Percentiles rank a stretch among this genome's conserved stretches.
These are phyloP conservation scores for Xiphophorus hellerii DNA, from an alignment of 2,113 vertebrate genomes.

Conservation along the genomic window DNA sequence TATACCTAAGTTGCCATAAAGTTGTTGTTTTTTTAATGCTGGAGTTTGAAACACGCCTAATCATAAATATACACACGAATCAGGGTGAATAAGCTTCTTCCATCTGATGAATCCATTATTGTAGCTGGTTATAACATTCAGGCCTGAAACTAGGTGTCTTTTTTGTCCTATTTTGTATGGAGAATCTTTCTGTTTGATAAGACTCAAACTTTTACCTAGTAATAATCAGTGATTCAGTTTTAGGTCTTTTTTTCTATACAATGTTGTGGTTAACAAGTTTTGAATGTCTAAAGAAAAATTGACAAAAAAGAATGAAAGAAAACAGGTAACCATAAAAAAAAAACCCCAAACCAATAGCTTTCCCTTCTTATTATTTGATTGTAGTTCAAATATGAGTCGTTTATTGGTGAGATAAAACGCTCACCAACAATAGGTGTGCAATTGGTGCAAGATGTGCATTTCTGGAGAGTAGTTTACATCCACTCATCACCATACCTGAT, in stretches of 20 bases:
- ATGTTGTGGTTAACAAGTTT: conserved; percentile 43
- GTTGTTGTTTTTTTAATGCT: conserved; percentile 23
- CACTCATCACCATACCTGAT: not conserved
- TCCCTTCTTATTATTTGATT: conserved; percentile 46
- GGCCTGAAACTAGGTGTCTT: conserved; percentile 46
- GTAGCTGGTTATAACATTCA: conserved; percentile 60
- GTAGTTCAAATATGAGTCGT: conserved; percentile 23
- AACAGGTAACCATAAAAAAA: not conserved
- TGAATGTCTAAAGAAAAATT: conserved; percentile 53
- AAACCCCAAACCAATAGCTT: not conserved
- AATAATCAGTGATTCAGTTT: conserved; percentile 28
- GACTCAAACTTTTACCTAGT: conserved; percentile 20
- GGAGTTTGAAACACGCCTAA: conserved; percentile 47
- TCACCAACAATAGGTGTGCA: conserved; percentile 16
- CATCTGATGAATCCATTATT: conserved; percentile 42
- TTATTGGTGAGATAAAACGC: not conserved
- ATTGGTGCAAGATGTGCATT: conserved; percentile 26
- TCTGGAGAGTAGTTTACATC: not conserved
- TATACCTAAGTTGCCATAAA: conserved; percentile 18
- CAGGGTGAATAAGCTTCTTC: conserved; percentile 62
- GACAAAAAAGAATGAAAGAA: conserved; percentile 55
- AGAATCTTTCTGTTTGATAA: conserved; percentile 20
- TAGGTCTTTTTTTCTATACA: conserved; percentile 24
- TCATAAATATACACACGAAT: conserved; percentile 35
- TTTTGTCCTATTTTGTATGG: conserved; percentile 29